Evolutionary conservation across 2,113 vertebrate species (phyloP).

Genomic region (Phalacrocorax pelagicus): DNA sequence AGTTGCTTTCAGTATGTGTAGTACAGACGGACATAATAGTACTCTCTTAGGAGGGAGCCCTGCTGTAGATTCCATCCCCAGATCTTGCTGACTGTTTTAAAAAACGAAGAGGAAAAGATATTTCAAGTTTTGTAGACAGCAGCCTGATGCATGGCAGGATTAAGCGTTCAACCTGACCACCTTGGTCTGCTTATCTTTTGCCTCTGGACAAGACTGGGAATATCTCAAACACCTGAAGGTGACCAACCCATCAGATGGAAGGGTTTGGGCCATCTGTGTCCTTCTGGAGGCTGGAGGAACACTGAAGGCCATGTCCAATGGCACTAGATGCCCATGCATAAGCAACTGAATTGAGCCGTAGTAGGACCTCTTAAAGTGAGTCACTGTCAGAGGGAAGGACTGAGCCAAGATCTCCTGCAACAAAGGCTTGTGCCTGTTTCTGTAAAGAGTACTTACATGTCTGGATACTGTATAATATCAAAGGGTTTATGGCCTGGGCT

Average conservation of each 20-base stretch:
- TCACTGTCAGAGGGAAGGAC: neutral
- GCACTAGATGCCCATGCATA: neutral
- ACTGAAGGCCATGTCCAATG: neutral
- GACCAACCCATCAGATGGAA: neutral
- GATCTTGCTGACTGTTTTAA: neutral
- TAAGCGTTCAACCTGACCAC: neutral
- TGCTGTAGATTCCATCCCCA: neutral
- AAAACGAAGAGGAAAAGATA: neutral
- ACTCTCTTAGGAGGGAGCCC: neutral
- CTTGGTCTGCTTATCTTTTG: neutral
- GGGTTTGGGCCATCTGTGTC: neutral
- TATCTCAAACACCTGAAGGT: neutral
- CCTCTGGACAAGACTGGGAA: neutral
- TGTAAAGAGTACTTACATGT: neutral
- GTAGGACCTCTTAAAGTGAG: neutral
- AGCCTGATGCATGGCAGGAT: neutral
- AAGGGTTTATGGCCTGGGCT: neutral
- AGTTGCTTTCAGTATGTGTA: neutral
- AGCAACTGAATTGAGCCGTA: neutral
- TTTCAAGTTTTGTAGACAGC: neutral
- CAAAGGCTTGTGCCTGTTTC: neutral
- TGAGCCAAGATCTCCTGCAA: neutral
- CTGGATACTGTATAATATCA: neutral
- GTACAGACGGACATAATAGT: neutral
- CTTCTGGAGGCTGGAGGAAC: neutral